Percentiles rank a stretch among this genome's conserved stretches.
These are phyloP conservation scores for Aurelia coerulea DNA, from an alignment of 30 jellyfish, hydroid and myxozoan genomes.

Conservation along the genomic window DNA sequence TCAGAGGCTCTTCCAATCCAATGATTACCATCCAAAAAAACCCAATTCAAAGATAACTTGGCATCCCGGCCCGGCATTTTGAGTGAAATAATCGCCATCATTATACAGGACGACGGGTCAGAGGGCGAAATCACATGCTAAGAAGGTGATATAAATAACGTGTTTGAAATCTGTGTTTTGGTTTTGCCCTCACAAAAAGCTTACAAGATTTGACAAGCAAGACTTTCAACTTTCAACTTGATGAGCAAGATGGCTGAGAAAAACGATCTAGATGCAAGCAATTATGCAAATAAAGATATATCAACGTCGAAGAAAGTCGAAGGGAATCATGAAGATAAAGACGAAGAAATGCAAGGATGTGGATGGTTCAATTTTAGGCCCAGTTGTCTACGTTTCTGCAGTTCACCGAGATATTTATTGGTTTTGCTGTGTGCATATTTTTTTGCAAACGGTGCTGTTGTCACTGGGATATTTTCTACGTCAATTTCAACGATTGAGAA, in stretches of 20 bases:
- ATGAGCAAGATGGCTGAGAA: neutral
- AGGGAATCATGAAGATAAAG: neutral
- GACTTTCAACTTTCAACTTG: neutral
- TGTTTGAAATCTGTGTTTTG: no score
- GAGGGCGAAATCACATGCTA: no score
- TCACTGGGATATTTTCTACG: constrained; percentile 48
- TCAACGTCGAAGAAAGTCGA: neutral
- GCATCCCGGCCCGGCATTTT: no score
- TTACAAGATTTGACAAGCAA: no score
- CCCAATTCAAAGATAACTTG: no score
- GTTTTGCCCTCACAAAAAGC: no score
- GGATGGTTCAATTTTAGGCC: constrained; percentile 66
- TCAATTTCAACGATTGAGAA: constrained; percentile 59
- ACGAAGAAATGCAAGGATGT: constrained; percentile 2
- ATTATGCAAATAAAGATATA: neutral
- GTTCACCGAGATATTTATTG: constrained; percentile 12
- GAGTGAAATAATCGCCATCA: no score
- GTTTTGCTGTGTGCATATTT: constrained; percentile 32
- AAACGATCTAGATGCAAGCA: neutral
- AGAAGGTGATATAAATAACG: no score
- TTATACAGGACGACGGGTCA: no score
- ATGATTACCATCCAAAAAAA: no score
- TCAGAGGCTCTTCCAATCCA: no score
- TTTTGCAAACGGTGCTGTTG: constrained; percentile 37
- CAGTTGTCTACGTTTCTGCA: neutral